Evolutionary conservation across 2,113 vertebrate genomes (phyloP), one percentile per base, ranked within the genome.

Genomic region (Perccottus glenii): DNA sequence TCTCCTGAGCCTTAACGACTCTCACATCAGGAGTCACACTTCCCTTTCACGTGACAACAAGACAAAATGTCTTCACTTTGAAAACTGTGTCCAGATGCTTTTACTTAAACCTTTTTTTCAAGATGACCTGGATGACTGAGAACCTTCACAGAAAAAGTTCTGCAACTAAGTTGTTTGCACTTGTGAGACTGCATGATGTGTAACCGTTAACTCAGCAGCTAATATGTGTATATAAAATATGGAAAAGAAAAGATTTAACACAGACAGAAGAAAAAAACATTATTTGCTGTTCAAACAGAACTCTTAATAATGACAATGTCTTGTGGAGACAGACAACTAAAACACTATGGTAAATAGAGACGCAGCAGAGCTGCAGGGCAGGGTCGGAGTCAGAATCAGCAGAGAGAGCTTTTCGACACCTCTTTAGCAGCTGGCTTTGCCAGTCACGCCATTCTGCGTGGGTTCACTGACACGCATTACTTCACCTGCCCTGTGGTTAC

Each of bases 401-500:
- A 68, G 67, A 27, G 6, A 38, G 82, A 67, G 43, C 46, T 87
- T 84, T 88, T 83, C 72, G 64, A 81, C 83, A 84, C 86, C 81
- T 90, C 84, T 73, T 38, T 15, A 86, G 89, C 67, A 86, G 84
- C 87, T 87, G 82, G 61, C 50, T 80, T 74, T 79, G 56, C 64
- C 69, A 81, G 78, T 84, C 84, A 87, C 9, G 10, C 75, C 77
- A 90, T 88, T 50, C 77, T 87, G 77, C 0, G 0, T 4, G 63
- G 81, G 71, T 78, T 80, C 71, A 72, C 77, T 62, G 60, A 78
- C 63, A 56, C n/a, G 52, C 64, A 70, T 83, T 71, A 80, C 80
- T 77, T 78, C 87, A 87, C 87, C 87, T 87, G 88, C 77, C 48
- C 79, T 83, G 69, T 80, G 78, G 86, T 88, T 88, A 81, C 62